Evolutionary conservation across 2,797 vertebrate genomes (phyloP), one percentile per base, ranked within the genome.

Genomic region (Nothura maculosa): DNA sequence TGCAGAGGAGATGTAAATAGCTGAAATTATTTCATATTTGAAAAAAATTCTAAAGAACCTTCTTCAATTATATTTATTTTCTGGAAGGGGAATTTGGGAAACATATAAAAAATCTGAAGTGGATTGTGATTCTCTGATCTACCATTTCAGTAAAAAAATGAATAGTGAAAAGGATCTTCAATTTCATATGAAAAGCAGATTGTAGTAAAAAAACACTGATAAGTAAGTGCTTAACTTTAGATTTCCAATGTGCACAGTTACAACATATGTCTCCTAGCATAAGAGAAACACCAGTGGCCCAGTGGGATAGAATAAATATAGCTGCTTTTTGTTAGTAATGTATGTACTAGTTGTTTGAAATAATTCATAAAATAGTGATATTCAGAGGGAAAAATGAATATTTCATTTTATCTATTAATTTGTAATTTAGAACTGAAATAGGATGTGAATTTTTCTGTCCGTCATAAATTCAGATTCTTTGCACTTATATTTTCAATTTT

Each of bases 351-450:
- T 52, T 87, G 27, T 36, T 80, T 73, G 86, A 77, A 94, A 93
- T 78, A 92, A 50, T 0, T 86, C 7, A 0, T 42, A 70, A 32
- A 21, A 36, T 38, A 47, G 62, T 74, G 60, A 50, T 19, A 66
- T 30, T 74, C 64, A 62, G 54, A 92, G 87, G 30, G 68, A 86
- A 94, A 93, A 94, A 92, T 90, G 10, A 88, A 68, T 82, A 92
- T 88, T 92, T 90, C 87, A 82, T 90, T 85, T 92, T 92, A 61
- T 84, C 60, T 94, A 27, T 81, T 93, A 91, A 60, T 93, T 94
- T 94, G 58, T 80, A 84, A 92, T 94, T 93, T 89, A 78, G 94
- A 93, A 32, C 81, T 91, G n/a, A 90, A 93, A 94, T 88, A 43
- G 36, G 83, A 85, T 82, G 58, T 58, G 58, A 62, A 94, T 11